These are phyloP conservation scores for Hypotaenidia philippensis DNA, from an alignment of 2,797 vertebrate genomes.

Conservation along the genomic window DNA sequence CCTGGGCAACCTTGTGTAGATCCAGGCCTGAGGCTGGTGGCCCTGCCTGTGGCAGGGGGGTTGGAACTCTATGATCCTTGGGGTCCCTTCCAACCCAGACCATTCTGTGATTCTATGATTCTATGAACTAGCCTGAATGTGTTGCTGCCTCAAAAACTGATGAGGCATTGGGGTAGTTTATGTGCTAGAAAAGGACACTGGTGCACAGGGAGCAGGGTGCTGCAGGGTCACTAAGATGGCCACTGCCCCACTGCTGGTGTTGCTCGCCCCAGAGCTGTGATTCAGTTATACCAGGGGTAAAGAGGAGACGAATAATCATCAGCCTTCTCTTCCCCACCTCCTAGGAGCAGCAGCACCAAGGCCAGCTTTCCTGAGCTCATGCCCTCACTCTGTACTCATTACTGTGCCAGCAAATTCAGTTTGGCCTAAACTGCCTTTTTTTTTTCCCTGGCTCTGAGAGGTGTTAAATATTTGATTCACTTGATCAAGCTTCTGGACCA, in stretches of 20 bases:
- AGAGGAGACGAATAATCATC: fast-evolving
- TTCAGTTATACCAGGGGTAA: neutral
- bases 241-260: neutral
- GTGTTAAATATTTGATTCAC: neutral
- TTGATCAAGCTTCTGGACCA: neutral
- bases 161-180: neutral
- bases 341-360: neutral
- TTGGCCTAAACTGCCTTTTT: neutral
- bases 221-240: neutral
- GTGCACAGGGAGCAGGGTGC: neutral
- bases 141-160: neutral
- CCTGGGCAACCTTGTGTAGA: no score
- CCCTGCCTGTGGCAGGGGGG: no score
- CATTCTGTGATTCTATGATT: no score
- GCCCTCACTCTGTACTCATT: neutral
- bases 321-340: neutral
- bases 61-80: no score
- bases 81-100: no score
- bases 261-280: neutral
- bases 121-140: neutral
- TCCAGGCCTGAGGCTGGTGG: no score
- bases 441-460: neutral
- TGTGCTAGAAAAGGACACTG: neutral
- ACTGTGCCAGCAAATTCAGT: neutral
- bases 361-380: neutral